A percentile compares a stretch with the other conserved stretches of the same genome.
Evolutionary conservation across 2,113 vertebrate genomes (phyloP).

Genomic region (Peromyscus maniculatus): DNA sequence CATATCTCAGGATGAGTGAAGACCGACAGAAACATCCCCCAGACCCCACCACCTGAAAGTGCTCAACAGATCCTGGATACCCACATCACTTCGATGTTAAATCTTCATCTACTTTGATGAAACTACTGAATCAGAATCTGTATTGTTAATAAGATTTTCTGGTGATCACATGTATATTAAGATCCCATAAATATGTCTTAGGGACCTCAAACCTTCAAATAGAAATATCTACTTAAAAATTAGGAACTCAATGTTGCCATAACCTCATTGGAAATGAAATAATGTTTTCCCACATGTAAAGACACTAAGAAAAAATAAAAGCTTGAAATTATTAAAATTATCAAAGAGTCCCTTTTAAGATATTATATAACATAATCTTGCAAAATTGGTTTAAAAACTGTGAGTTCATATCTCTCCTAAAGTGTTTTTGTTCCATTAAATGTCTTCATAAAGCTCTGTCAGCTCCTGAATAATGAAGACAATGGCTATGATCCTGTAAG

Average conservation of each 20-base stretch:
- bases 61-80: too few species aligned
- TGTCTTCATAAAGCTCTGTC: not conserved
- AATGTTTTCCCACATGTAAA: not conserved
- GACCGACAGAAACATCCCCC: not conserved
- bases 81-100: not conserved
- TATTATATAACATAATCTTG: not conserved
- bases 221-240: not conserved
- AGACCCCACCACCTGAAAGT: not conserved
- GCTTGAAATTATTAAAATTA: not conserved
- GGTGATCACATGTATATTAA: not conserved
- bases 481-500: not conserved
- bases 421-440: conserved; percentile 16
- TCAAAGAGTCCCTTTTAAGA: not conserved
- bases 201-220: not conserved
- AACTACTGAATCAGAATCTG: not conserved
- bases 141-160: not conserved
- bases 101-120: not conserved
- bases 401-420: not conserved
- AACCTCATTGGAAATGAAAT: conserved; percentile 47
- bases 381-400: conserved; percentile 41
- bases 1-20: not conserved
- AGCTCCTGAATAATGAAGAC: not conserved
- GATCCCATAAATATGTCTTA: not conserved
- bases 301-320: conserved; percentile 8
- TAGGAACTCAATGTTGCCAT: not conserved